Evolutionary conservation across 2,113 vertebrate genomes (phyloP).

Genomic region (Tragelaphus buxtoni): DNA sequence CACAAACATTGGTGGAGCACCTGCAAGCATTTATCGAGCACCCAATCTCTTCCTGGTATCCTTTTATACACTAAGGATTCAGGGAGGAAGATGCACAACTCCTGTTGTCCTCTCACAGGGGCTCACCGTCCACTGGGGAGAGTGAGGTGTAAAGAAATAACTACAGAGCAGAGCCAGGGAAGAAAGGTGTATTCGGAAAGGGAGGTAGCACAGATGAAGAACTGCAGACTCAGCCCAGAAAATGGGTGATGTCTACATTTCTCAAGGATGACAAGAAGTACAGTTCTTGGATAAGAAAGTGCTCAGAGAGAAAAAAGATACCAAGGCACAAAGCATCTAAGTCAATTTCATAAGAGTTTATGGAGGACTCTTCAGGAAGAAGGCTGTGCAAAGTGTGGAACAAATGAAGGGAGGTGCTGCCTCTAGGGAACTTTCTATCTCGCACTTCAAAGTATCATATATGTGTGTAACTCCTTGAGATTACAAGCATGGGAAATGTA

Average conservation of each 20-base stretch:
- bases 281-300: accelerated
- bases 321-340: not conserved
- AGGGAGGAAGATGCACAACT: not conserved
- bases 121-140: too few relatives aligned
- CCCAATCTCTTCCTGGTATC: not conserved
- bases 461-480: not conserved
- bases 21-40: not conserved
- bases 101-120: not conserved
- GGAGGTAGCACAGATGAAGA: accelerated
- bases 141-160: accelerated
- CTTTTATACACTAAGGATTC: accelerated
- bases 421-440: not conserved
- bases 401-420: not conserved
- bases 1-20: not conserved
- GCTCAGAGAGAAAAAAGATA: not conserved
- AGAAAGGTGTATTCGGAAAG: not conserved
- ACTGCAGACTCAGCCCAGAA: not conserved
- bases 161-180: not conserved
- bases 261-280: not conserved
- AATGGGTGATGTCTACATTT: not conserved
- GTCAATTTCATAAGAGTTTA: too few relatives aligned
- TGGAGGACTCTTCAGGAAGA: not conserved
- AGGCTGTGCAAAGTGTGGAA: not conserved
- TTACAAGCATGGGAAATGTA: not conserved
- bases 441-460: not conserved